These are phyloP conservation scores for Ascaphus truei DNA, from an alignment of 2,113 vertebrate genomes.

Conservation along the genomic window DNA sequence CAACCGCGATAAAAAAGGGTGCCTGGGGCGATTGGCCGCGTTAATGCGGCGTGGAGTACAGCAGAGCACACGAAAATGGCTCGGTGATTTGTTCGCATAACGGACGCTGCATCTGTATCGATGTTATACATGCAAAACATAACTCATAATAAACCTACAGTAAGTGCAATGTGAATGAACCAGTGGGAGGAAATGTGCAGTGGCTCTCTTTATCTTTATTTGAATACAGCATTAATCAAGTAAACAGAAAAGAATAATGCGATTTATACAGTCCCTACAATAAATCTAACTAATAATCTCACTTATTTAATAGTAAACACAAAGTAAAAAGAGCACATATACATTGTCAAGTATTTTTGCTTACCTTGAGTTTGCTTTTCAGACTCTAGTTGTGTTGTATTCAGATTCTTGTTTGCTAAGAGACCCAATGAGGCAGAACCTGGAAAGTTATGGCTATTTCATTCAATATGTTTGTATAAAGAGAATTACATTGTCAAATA, in stretches of 20 bases:
- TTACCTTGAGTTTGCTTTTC: conserved; percentile 92
- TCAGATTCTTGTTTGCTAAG: conserved; percentile 99
- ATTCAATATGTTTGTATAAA: conserved; percentile 86
- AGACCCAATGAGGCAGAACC: conserved; percentile 99
- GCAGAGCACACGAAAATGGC: too few species aligned
- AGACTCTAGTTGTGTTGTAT: conserved; percentile 99
- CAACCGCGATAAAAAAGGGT: too few species aligned
- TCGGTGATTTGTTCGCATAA: too few species aligned
- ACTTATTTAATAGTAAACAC: too few species aligned
- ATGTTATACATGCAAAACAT: neutral
- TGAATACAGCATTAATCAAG: neutral
- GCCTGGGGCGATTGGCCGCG: too few species aligned
- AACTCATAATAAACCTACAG: neutral
- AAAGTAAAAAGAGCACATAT: conserved; percentile 41
- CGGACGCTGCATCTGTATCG: too few species aligned
- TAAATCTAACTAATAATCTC: too few species aligned
- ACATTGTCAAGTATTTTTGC: conserved; percentile 51
- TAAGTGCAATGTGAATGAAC: neutral
- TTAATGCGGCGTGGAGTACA: too few species aligned
- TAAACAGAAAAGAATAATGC: neutral
- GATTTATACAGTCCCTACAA: neutral
- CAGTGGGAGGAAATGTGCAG: too few species aligned
- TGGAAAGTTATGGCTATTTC: conserved; percentile 97
- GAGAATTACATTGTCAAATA: conserved; percentile 34
- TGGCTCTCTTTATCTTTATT: too few species aligned